Conservation (phyloP, 2,888 invertebrate species). For the Rhagonycha lutea region DNA sequence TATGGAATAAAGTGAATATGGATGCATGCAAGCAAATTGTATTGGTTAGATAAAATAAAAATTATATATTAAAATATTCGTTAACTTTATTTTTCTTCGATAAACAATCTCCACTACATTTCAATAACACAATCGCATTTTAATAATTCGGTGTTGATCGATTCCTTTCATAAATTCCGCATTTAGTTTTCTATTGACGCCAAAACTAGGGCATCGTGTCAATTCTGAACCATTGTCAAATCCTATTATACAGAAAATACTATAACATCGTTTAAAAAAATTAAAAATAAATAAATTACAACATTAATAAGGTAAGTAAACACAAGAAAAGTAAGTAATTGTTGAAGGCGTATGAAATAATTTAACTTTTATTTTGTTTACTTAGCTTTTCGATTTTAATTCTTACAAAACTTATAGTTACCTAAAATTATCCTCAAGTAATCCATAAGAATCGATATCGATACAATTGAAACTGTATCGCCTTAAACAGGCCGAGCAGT, state of each 20-base stretch:
- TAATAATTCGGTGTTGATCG: neutral
- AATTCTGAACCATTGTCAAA: neutral
- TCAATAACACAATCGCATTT: neutral
- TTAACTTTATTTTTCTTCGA: neutral
- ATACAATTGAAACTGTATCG: neutral
- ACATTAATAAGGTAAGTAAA: neutral
- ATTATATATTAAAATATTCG: neutral
- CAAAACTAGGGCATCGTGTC: neutral
- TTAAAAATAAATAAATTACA: neutral
- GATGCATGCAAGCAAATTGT: no score
- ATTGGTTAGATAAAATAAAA: neutral
- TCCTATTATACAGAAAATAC: neutral
- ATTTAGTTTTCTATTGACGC: neutral
- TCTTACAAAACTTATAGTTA: neutral
- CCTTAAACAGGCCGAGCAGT: neutral
- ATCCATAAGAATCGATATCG: neutral
- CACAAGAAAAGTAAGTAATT: neutral
- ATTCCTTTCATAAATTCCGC: neutral
- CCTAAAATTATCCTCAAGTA: neutral
- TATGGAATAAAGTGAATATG: no score
- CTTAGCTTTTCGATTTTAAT: no score
- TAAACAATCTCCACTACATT: neutral
- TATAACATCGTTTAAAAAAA: neutral
- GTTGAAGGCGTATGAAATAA: no score
- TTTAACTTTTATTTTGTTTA: no score